Evolutionary conservation across 2,888 invertebrate species (phyloP).

Genomic region (Yponomeuta evonymella): DNA sequence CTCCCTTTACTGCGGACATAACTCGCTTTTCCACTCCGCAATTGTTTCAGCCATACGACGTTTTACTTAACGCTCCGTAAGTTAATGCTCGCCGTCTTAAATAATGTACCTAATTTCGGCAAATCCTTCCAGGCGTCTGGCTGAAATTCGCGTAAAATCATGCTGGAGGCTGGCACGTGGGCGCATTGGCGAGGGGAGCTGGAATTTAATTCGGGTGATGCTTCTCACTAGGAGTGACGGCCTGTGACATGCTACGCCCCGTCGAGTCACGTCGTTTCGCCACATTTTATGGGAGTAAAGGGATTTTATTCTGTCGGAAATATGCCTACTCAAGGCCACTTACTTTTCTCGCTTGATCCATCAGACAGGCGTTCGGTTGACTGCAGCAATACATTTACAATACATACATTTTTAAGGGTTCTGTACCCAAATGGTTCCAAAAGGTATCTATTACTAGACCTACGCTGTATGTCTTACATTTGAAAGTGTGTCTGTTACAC

Average conservation of each 20-base stretch:
- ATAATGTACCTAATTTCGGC: constrained; percentile 43
- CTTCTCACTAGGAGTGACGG: constrained; percentile 52
- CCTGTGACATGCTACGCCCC: constrained; percentile 51
- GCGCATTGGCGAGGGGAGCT: constrained; percentile 42
- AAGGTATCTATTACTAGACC: too few relatives aligned
- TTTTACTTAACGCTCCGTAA: constrained; percentile 28
- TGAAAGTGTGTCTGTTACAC: too few relatives aligned
- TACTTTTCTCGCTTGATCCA: not conserved
- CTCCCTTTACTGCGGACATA: constrained; percentile 51
- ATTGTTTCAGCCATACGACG: constrained; percentile 50
- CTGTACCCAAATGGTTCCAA: too few relatives aligned
- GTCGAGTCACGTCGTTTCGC: constrained; percentile 47
- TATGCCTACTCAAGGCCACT: constrained; percentile 5
- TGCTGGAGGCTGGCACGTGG: constrained; percentile 32
- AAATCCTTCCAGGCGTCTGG: constrained; percentile 38
- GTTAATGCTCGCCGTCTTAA: constrained; percentile 19
- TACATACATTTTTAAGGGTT: not conserved
- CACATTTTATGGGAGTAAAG: constrained; percentile 45
- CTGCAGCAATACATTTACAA: not conserved
- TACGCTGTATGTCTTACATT: too few relatives aligned
- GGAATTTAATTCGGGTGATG: constrained; percentile 70
- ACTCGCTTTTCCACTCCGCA: constrained; percentile 55
- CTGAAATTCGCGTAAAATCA: constrained; percentile 42
- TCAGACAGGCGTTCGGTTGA: too few relatives aligned
- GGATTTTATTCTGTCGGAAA: constrained; percentile 40